Conservation (phyloP, 2,888 invertebrate species). For the Plebejus anna region DNA sequence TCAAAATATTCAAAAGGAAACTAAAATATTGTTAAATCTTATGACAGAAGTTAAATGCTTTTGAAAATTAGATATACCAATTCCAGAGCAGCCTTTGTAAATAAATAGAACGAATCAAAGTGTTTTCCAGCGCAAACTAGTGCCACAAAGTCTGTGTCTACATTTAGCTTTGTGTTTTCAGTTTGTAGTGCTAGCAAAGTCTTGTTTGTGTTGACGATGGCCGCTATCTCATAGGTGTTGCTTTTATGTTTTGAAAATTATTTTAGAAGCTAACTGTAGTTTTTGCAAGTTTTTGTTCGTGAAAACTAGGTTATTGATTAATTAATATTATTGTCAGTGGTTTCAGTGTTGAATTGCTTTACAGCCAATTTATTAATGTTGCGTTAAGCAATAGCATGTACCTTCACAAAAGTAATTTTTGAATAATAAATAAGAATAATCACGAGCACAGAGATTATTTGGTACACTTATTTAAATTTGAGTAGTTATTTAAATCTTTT, state of each 20-base stretch:
- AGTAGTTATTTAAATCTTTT: not conserved
- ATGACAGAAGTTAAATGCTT: not conserved
- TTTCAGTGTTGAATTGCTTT: too few species aligned
- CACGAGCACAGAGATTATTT: too few species aligned
- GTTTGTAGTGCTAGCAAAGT: conserved; percentile 43
- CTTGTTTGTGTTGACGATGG: conserved; percentile 43
- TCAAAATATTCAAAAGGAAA: too few species aligned
- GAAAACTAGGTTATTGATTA: not conserved
- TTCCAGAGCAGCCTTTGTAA: conserved; percentile 40
- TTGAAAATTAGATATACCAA: conserved; percentile 25
- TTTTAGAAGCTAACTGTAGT: not conserved
- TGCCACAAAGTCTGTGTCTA: conserved; percentile 45
- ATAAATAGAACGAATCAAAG: conserved; percentile 46
- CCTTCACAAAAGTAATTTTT: too few species aligned
- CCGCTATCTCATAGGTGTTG: conserved; percentile 32
- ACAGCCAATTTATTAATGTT: too few species aligned
- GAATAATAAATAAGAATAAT: too few species aligned
- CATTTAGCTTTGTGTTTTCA: conserved; percentile 49
- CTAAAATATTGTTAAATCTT: too few species aligned
- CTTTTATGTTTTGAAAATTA: conserved; percentile 27
- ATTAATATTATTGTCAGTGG: too few species aligned
- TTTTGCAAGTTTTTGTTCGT: not conserved
- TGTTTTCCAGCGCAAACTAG: conserved; percentile 44
- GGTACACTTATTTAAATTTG: too few species aligned
- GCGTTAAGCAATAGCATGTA: too few species aligned